Evolutionary conservation across 2,888 invertebrate species (phyloP).

Genomic region (Leptinotarsa juncta): DNA sequence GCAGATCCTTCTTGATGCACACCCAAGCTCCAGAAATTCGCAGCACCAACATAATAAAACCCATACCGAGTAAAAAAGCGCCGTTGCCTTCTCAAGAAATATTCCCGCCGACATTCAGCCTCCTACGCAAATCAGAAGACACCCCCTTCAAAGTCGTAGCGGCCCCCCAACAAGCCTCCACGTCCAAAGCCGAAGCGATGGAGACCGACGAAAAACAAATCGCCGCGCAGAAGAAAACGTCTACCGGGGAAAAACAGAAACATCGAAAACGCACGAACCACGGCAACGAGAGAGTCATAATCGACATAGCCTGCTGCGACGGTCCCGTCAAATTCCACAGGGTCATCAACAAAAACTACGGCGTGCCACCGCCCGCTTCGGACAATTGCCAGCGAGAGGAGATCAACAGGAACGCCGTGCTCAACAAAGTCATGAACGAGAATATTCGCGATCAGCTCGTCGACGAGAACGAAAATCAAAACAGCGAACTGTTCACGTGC

Average conservation of each 20-base stretch:
- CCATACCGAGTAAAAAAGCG: slow-evolving; percentile 52
- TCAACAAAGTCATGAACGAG: slow-evolving; percentile 65
- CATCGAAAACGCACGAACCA: slow-evolving; percentile 40
- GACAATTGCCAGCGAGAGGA: slow-evolving; percentile 52
- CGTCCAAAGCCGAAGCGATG: slow-evolving; percentile 42
- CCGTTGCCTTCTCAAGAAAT: slow-evolving; percentile 45
- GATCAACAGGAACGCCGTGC: slow-evolving; percentile 57
- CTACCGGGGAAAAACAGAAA: slow-evolving; percentile 40
- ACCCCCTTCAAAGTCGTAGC: slow-evolving; percentile 59
- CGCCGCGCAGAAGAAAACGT: slow-evolving; percentile 39
- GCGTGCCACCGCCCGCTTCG: slow-evolving; percentile 56
- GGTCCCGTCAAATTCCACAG: slow-evolving; percentile 89
- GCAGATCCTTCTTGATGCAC: slow-evolving; percentile 73
- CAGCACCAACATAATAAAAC: slow-evolving; percentile 42
- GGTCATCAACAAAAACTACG: slow-evolving; percentile 86
- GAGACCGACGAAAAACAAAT: slow-evolving; percentile 30
- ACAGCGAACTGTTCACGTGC: slow-evolving; percentile 72
- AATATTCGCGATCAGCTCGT: slow-evolving; percentile 61
- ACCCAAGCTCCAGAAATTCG: slow-evolving; percentile 60
- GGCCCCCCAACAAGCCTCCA: slow-evolving; percentile 46
- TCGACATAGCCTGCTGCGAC: slow-evolving; percentile 92
- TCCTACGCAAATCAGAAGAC: slow-evolving; percentile 59
- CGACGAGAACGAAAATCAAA: slow-evolving; percentile 54
- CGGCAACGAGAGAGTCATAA: slow-evolving; percentile 70
- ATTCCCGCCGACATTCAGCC: slow-evolving; percentile 45